Evolutionary conservation across 2,113 vertebrate species (phyloP).

Genomic region (Oncorhynchus keta): DNA sequence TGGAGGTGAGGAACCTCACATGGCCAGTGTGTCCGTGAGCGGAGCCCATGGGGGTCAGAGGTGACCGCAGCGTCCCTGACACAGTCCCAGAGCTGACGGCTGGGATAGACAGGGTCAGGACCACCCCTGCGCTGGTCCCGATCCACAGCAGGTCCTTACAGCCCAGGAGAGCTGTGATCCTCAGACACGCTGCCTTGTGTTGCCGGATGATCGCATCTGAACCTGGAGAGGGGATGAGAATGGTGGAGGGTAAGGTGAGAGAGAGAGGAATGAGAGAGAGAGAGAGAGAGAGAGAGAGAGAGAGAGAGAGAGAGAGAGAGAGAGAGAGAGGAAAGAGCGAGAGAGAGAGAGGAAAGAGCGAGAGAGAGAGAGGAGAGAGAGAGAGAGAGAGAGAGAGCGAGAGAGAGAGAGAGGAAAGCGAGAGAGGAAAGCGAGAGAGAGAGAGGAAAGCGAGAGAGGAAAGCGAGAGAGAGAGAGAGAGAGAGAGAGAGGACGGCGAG

Average conservation of each 20-base stretch:
- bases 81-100: conserved; percentile 73
- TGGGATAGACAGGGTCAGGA: conserved; percentile 84
- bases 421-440: no score
- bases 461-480: no score
- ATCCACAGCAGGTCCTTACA: conserved; percentile 97
- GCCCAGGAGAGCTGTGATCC: conserved; percentile 91
- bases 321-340: no score
- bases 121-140: conserved; percentile 93
- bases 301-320: no score
- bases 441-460: no score
- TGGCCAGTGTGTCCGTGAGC: conserved; percentile 96
- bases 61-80: conserved; percentile 66
- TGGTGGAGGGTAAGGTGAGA: neutral
- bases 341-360: no score
- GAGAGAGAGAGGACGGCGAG: no score
- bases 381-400: no score
- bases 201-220: conserved; percentile 97
- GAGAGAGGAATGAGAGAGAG: neutral
- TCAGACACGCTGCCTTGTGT: conserved; percentile 94
- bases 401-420: no score
- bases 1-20: conserved; percentile 92
- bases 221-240: conserved; percentile 65
- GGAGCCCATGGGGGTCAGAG: conserved; percentile 83
- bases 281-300: no score
- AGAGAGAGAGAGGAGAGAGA: no score